Evolutionary conservation across 2,797 vertebrate genomes (phyloP).

Genomic region (Denticeps clupeoides): DNA sequence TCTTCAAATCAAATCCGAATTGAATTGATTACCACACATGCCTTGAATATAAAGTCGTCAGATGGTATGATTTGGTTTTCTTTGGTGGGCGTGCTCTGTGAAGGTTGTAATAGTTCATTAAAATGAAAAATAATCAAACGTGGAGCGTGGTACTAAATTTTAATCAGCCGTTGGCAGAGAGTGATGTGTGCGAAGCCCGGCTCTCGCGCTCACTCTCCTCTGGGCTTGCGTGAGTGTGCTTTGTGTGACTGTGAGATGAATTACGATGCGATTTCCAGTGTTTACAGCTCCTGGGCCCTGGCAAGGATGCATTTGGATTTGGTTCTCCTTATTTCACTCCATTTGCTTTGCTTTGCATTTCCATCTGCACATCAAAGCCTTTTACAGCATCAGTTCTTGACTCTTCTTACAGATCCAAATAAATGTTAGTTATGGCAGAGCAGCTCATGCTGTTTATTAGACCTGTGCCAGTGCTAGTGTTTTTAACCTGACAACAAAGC

Average conservation of each 20-base stretch:
- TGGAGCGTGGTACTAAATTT: neutral
- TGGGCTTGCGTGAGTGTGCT: slow-evolving; percentile 17
- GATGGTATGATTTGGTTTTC: neutral
- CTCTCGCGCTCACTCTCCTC: slow-evolving; percentile 2
- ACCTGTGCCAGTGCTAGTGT: no score
- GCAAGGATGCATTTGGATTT: slow-evolving; percentile 29
- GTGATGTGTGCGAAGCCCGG: neutral
- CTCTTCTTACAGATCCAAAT: neutral
- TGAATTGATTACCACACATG: neutral
- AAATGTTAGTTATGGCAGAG: no score
- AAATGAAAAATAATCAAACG: slow-evolving; percentile 2
- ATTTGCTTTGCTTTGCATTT: slow-evolving; percentile 26
- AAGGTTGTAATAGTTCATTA: neutral
- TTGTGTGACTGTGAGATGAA: slow-evolving; percentile 22
- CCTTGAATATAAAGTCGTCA: neutral
- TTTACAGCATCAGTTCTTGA: slow-evolving; percentile 13
- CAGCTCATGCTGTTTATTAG: no score
- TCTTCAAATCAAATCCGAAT: neutral
- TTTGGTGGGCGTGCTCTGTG: neutral
- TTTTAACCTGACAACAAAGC: no score
- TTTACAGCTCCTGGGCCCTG: slow-evolving; percentile 21
- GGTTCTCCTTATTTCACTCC: slow-evolving; percentile 16
- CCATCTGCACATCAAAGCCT: slow-evolving; percentile 25
- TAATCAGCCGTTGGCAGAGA: neutral
- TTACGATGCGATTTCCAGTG: slow-evolving; percentile 22